A percentile compares a stretch with the other conserved stretches of the same genome.
These are phyloP conservation scores for Tachuris rubrigastra DNA, from an alignment of 2,113 vertebrate genomes.

Conservation along the genomic window DNA sequence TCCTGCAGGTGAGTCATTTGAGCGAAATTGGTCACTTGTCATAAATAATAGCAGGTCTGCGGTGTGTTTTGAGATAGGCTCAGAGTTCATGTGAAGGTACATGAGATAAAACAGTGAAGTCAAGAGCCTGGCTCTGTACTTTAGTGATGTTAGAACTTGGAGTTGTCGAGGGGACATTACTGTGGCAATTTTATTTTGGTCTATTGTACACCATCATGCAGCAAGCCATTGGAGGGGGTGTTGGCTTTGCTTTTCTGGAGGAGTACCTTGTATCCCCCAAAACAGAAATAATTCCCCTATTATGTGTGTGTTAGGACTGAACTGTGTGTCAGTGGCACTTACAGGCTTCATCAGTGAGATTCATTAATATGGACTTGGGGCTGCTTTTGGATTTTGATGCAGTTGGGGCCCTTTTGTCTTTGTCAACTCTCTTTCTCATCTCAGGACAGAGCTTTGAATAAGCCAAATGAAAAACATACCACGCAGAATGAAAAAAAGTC, in stretches of 20 bases:
- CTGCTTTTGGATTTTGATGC: not conserved
- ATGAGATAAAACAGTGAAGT: not conserved
- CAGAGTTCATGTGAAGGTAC: not conserved
- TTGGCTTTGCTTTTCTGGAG: not conserved
- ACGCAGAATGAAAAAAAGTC: not conserved
- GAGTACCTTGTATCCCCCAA: not conserved
- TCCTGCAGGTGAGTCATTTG: not conserved
- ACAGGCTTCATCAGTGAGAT: not conserved
- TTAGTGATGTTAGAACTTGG: not conserved
- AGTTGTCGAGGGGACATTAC: not conserved
- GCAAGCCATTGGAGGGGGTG: rapidly evolving
- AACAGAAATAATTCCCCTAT: not conserved
- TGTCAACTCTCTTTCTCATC: not conserved
- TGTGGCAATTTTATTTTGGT: not conserved
- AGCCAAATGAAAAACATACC: not conserved
- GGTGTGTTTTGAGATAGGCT: not conserved
- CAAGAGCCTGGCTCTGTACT: not conserved
- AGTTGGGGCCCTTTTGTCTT: not conserved
- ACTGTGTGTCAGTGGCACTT: not conserved
- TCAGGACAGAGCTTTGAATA: not conserved
- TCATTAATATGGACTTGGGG: not conserved
- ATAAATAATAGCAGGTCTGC: not conserved
- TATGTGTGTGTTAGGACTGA: not conserved
- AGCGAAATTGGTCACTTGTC: not conserved
- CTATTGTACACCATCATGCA: not conserved